phyloP scores from a whole-genome alignment of 2,797 vertebrate genomes.

The Sebastes diploproa region DNA sequence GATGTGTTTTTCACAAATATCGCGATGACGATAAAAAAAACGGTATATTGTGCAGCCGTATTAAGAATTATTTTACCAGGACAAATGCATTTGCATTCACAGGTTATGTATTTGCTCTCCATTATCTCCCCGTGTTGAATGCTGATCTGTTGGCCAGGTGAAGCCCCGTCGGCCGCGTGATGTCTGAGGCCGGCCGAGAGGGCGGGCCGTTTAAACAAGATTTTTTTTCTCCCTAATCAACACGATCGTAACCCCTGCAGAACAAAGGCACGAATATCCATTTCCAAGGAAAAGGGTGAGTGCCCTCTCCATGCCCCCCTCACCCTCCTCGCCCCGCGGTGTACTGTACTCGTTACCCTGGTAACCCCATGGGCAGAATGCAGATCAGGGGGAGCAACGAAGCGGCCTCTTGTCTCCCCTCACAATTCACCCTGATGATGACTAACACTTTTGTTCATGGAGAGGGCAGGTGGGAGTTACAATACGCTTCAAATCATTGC shows the following conservation, averaged over 20 bases:
- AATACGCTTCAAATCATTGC: slow-evolving; percentile 74
- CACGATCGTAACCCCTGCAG: slow-evolving; percentile 74
- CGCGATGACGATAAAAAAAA: no score
- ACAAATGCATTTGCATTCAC: slow-evolving; percentile 1
- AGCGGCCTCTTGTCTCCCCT: slow-evolving; percentile 75
- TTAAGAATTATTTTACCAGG: neutral
- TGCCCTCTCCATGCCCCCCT: slow-evolving; percentile 73
- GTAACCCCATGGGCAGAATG: slow-evolving; percentile 83
- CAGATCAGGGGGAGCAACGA: slow-evolving; percentile 76
- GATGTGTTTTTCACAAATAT: no score
- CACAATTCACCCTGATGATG: slow-evolving; percentile 82
- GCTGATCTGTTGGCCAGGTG: slow-evolving; percentile 57
- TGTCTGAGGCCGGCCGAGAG: slow-evolving; percentile 45
- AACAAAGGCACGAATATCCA: slow-evolving; percentile 84
- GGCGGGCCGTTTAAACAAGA: slow-evolving; percentile 61
- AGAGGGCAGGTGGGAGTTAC: slow-evolving; percentile 83
- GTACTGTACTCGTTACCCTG: slow-evolving; percentile 83
- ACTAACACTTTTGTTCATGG: slow-evolving; percentile 82
- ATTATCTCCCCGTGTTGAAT: slow-evolving; percentile 41
- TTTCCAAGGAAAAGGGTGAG: slow-evolving; percentile 82
- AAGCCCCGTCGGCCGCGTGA: slow-evolving; percentile 11
- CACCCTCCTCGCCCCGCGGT: slow-evolving; percentile 60
- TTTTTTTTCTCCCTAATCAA: slow-evolving; percentile 66
- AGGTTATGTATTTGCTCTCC: slow-evolving; percentile 26
- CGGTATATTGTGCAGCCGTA: no score